A percentile compares a stretch with the other conserved stretches of the same genome.
Evolutionary conservation across 2,797 vertebrate genomes (phyloP).

Genomic region (Cyprinodon diabolis): DNA sequence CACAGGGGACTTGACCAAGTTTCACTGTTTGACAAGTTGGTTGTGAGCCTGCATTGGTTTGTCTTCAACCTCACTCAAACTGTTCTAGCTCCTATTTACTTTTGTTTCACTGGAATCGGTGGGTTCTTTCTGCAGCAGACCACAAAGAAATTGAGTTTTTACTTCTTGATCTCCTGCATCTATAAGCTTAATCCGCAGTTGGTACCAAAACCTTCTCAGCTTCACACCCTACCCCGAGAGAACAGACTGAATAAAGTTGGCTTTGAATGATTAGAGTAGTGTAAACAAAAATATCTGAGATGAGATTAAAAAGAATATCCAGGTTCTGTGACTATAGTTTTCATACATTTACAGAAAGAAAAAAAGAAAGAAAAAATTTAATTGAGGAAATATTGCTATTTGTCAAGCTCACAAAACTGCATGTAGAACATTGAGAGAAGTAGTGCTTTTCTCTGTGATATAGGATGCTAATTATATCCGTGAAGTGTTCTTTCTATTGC

Average conservation of each 20-base stretch:
- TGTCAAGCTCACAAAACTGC: slow-evolving; percentile 1
- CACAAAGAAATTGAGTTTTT: neutral
- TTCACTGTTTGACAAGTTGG: too few species aligned
- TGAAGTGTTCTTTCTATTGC: neutral
- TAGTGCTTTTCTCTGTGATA: slow-evolving; percentile 1
- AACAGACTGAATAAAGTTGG: neutral
- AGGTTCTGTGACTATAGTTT: slow-evolving; percentile 8
- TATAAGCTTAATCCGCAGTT: neutral
- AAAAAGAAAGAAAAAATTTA: neutral
- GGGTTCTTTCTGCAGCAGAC: neutral
- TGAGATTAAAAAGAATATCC: neutral
- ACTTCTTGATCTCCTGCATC: neutral
- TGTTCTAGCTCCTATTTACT: neutral
- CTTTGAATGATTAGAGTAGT: neutral
- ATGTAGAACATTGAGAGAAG: neutral
- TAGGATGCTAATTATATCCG: neutral
- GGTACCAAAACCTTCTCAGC: neutral
- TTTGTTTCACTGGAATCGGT: neutral
- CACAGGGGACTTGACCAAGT: too few species aligned
- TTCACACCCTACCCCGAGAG: neutral
- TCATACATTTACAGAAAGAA: neutral
- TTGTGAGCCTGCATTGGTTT: neutral
- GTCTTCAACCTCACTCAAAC: neutral
- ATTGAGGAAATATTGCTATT: neutral
- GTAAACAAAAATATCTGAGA: neutral